Evolutionary conservation across 2,888 invertebrate species (phyloP), one percentile per base, ranked within the genome.

Genomic region (Pegoplata infirma): DNA sequence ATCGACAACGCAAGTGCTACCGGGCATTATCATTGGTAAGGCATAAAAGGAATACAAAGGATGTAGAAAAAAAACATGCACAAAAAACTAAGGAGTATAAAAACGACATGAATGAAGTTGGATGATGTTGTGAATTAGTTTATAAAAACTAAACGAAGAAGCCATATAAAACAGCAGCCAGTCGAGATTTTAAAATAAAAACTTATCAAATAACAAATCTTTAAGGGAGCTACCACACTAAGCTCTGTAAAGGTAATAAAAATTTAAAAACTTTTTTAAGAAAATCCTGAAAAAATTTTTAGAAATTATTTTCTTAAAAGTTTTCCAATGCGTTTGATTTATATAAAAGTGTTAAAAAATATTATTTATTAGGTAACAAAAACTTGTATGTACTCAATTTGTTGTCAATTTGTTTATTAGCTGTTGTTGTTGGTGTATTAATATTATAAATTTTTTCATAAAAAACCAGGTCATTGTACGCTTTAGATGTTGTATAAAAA

Each of bases 1-100:
- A 89, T 88, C 88, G 89, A 89, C 89, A 87, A 86, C 82, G 86
- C 85, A 87, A 89, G 85, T 87, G 89, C 89, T 89, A 89, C 89
- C 87, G 89, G 89, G 89, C 88, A 89, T 87, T 88, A 80, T 76
- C 67, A 73, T 63, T 40, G 66, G 14, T 36, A 17, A n/a, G n/a
- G n/a, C n/a, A n/a, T n/a, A n/a, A 58, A 8, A 32, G n/a, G 36
- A 44, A 51, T 21, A 58, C 12, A 32, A 61, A 56, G 32, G 16
- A 23, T 19, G 28, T n/a, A n/a, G n/a, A n/a, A n/a, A n/a, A n/a
- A n/a, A n/a, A n/a, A n/a, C n/a, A n/a, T n/a, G n/a, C n/a, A n/a
- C n/a, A n/a, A n/a, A n/a, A n/a, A n/a, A n/a, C 25, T n/a, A 36
- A 32, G n/a, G 23, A n/a, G n/a, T n/a, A n/a, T n/a, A n/a, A n/a